Evolutionary conservation across 2,888 invertebrate genomes (phyloP).

Genomic region (Drosophila nr. medialis): DNA sequence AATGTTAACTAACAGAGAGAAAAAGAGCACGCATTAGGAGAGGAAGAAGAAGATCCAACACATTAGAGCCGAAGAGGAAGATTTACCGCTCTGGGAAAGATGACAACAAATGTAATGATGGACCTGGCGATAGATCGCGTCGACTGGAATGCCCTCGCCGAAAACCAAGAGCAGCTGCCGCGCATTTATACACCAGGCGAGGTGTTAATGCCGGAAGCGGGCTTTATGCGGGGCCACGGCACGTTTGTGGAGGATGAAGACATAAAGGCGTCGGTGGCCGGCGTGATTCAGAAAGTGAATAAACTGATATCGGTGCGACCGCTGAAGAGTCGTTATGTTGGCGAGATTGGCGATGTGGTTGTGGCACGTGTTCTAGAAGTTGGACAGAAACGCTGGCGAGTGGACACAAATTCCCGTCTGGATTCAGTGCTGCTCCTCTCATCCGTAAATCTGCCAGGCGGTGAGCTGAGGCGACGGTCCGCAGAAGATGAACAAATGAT

Average conservation of each 20-base stretch:
- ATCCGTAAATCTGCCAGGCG: slow-evolving; percentile 98
- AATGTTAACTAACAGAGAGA: slow-evolving; percentile 16
- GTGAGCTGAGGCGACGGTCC: slow-evolving; percentile 95
- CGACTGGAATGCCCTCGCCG: slow-evolving; percentile 85
- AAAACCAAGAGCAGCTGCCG: slow-evolving; percentile 86
- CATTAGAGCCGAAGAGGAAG: slow-evolving; percentile 7
- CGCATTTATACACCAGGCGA: slow-evolving; percentile 94
- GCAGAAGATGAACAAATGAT: slow-evolving; percentile 99
- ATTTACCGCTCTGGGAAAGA: slow-evolving; percentile 16
- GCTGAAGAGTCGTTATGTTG: slow-evolving; percentile 94
- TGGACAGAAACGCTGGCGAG: slow-evolving; percentile 97
- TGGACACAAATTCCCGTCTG: slow-evolving; percentile 95
- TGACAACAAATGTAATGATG: slow-evolving; percentile 86
- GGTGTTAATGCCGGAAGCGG: slow-evolving; percentile 90
- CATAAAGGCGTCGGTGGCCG: slow-evolving; percentile 96
- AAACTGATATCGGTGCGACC: slow-evolving; percentile 96
- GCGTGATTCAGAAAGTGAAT: slow-evolving; percentile 96
- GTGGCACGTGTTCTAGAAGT: slow-evolving; percentile 97
- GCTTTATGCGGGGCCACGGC: slow-evolving; percentile 94
- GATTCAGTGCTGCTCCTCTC: slow-evolving; percentile 95
- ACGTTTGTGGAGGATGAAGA: slow-evolving; percentile 94
- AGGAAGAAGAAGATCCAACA: slow-evolving; percentile 8
- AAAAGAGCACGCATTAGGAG: slow-evolving; percentile 18
- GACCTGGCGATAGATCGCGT: slow-evolving; percentile 88
- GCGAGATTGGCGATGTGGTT: slow-evolving; percentile 98